phyloP scores from a whole-genome alignment of 2,888 invertebrate genomes.

The Zele albiditarsus region DNA sequence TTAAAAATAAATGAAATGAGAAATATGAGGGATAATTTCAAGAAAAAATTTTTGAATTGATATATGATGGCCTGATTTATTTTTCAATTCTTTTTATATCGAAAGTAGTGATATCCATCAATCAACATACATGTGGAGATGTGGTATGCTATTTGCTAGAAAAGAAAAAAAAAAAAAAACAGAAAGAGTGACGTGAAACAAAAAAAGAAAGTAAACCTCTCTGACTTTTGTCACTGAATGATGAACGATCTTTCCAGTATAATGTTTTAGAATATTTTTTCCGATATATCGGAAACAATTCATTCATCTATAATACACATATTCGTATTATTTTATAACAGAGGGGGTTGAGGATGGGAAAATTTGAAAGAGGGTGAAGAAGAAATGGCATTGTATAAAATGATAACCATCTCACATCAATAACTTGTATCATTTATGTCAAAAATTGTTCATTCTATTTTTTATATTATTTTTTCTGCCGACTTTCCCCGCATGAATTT shows the following conservation, averaged over 20 bases:
- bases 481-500: neutral
- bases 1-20: neutral
- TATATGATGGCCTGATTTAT: constrained; percentile 56
- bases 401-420: neutral
- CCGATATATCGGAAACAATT: constrained; percentile 54
- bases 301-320: constrained; percentile 40
- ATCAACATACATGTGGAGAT: constrained; percentile 40
- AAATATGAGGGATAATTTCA: neutral
- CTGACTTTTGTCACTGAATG: constrained; percentile 58
- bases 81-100: constrained; percentile 57
- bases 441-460: neutral
- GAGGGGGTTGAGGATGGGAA: neutral
- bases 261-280: constrained; percentile 19
- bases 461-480: neutral
- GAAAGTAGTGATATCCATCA: constrained; percentile 53
- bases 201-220: constrained; percentile 47
- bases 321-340: neutral
- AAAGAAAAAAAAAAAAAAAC: too few species aligned
- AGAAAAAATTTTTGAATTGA: constrained; percentile 37
- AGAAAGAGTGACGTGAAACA: constrained; percentile 16
- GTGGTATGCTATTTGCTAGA: too few species aligned
- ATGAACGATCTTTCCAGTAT: constrained; percentile 55
- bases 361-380: neutral
- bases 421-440: neutral
- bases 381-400: neutral